Base-by-base conservation (phyloP, 2,797 vertebrate species). In the Masticophis lateralis region DNA sequence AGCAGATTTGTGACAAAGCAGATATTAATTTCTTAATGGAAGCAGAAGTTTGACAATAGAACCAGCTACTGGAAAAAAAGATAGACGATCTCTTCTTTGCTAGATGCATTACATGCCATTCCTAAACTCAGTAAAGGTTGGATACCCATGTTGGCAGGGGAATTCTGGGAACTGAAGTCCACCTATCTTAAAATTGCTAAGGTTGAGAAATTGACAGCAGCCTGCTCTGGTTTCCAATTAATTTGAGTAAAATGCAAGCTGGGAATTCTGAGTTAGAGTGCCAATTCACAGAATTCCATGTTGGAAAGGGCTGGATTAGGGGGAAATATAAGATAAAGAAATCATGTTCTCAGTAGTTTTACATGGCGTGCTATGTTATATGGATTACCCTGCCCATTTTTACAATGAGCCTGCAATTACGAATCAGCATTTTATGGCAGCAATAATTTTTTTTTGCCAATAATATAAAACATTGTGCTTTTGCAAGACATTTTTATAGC, bases 401-500 rank as follows among this genome's bases (percentile, higher is more conserved):
- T 47, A 12, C 37, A 22, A n/a, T 74, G 47, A 25, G n/a, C 32
- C 1, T 1, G 12, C 0, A n/a, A 91, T 43, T 66, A 66, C 51
- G n/a, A 56, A 56, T 16, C 91, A 90, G 66, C 91, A 86, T n/a
- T 0, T 86, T 57, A 59, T 89, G 11, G 88, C 90, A 87, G 0
- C 79, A 59, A 88, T 90, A 94, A 88, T 66, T 61, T 61, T 43
- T 47, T 87, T 51, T 57, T 60, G 91, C 94, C 37, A 18, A 28
- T 79, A 88, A 89, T 69, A 94, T 57, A 74, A 94, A 69, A 95
- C 56, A 66, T 91, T 53, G 93, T 32, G 25, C n/a, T 91, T 91
- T 90, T 94, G 86, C n/a, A 94, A 94, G 87, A 86, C 92, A 2
- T 0, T 79, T 74, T 88, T 37, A 66, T 86, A 69, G 87, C 32